Evolutionary conservation across 2,113 vertebrate species (phyloP).

Genomic region (Atlantisia rogersi): DNA sequence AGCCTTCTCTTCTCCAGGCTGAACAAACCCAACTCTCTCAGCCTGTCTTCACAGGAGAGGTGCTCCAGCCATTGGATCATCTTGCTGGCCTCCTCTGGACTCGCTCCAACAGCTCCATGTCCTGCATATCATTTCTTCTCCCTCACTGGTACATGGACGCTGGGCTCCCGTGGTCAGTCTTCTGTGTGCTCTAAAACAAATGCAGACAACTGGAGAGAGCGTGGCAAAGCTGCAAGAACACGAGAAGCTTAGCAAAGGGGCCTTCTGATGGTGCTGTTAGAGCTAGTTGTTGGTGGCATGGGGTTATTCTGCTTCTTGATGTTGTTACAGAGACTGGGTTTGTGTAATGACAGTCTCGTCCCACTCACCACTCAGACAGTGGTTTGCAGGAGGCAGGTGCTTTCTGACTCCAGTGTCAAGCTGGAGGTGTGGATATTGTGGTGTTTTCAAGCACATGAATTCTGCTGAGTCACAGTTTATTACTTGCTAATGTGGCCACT

Average conservation of each 20-base stretch:
- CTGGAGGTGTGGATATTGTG: rapidly evolving
- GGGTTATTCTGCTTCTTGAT: background rate
- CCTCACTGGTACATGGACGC: background rate
- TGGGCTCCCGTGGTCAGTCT: background rate
- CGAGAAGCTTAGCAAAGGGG: background rate
- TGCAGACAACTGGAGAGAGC: background rate
- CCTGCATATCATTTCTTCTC: background rate
- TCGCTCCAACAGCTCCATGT: rapidly evolving
- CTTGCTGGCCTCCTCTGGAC: background rate
- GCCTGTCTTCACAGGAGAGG: background rate
- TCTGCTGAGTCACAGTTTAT: background rate
- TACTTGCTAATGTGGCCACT: background rate
- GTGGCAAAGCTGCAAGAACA: background rate
- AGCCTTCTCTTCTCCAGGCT: background rate
- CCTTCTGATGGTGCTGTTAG: rapidly evolving
- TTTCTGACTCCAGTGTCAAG: background rate
- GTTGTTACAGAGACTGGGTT: background rate
- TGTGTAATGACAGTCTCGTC: background rate
- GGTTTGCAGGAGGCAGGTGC: background rate
- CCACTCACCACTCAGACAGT: background rate
- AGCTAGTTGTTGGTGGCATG: background rate
- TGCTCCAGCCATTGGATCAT: background rate
- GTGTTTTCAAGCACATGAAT: background rate
- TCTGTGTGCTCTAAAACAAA: background rate
- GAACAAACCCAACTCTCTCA: background rate